These are phyloP conservation scores for Poeciliopsis paucimaculata DNA, from an alignment of 2,797 vertebrate species.

Conservation along the genomic window DNA sequence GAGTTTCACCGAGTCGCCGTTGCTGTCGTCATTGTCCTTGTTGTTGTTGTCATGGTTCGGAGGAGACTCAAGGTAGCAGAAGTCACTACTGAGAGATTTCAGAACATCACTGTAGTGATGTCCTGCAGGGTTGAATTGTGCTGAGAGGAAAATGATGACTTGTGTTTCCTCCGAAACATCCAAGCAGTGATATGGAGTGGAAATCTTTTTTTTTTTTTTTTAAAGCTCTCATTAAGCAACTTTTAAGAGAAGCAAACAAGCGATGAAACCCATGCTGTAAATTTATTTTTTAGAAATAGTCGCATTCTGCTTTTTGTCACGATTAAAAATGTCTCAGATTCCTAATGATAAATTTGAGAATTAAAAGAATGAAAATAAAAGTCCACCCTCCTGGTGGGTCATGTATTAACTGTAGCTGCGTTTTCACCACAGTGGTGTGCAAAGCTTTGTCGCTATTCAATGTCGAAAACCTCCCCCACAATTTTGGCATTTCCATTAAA, in stretches of 20 bases:
- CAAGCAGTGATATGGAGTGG: neutral
- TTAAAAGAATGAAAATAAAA: neutral
- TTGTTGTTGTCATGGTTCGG: constrained; percentile 3
- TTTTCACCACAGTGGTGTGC: too few relatives aligned
- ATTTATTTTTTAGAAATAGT: too few relatives aligned
- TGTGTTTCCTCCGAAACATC: neutral
- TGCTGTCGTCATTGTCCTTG: neutral
- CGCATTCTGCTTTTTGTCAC: neutral
- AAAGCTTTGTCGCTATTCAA: too few relatives aligned
- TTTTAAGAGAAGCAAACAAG: neutral
- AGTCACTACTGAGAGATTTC: neutral
- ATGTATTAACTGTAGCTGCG: neutral
- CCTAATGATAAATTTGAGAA: neutral
- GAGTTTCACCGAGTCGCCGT: neutral
- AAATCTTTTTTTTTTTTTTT: neutral
- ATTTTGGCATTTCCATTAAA: too few relatives aligned
- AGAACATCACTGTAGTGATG: neutral
- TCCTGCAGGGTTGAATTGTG: neutral
- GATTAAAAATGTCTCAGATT: neutral
- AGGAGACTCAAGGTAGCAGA: neutral
- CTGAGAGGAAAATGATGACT: neutral
- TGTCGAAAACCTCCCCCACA: too few relatives aligned
- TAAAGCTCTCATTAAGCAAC: neutral
- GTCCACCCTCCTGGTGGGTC: neutral
- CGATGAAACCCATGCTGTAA: too few relatives aligned